These are phyloP conservation scores for Oreochromis aureus DNA, from an alignment of 2,113 vertebrate genomes.

Conservation along the genomic window DNA sequence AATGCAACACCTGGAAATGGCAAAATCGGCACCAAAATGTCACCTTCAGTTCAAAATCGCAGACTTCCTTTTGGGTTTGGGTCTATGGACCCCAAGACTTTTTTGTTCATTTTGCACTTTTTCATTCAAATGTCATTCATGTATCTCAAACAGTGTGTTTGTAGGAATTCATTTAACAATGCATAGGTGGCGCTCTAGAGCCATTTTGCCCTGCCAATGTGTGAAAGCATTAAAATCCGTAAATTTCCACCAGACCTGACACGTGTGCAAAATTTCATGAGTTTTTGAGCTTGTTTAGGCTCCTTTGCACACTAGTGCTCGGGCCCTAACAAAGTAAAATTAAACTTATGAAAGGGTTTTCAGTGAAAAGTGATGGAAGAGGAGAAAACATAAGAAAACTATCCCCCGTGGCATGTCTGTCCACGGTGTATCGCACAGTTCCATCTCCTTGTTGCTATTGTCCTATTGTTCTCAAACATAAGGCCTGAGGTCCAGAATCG, in stretches of 20 bases:
- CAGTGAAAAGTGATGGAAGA: background rate
- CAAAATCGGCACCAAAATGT: background rate
- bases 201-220: too few species aligned
- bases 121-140: background rate
- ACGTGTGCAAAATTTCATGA: too few species aligned
- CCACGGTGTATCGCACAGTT: rapidly evolving
- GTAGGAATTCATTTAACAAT: background rate
- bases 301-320: background rate
- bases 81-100: background rate
- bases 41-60: background rate
- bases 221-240: too few species aligned
- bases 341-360: background rate
- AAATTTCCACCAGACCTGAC: too few species aligned
- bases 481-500: background rate
- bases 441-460: background rate
- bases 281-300: background rate
- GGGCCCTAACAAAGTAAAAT: background rate
- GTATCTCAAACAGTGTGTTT: background rate
- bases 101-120: background rate
- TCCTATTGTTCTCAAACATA: background rate
- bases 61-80: background rate
- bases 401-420: background rate
- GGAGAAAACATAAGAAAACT: background rate
- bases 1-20: background rate
- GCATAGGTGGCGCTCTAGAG: background rate